A percentile compares a stretch with the other conserved stretches of the same genome.
Evolutionary conservation across 2,888 invertebrate genomes (phyloP).

Genomic region (Stenotaenia linearis): DNA sequence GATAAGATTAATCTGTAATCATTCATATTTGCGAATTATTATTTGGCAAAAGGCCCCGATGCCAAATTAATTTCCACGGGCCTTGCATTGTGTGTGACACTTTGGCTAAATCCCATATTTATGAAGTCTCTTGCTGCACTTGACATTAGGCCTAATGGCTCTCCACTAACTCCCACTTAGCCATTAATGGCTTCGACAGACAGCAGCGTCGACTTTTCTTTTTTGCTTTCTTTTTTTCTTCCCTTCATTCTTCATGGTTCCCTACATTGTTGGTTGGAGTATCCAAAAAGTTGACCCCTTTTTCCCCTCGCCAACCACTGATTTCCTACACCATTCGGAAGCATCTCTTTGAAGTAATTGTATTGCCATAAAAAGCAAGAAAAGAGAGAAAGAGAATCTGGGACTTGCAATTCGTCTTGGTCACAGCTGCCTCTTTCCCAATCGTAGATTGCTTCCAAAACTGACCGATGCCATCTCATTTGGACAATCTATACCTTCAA

Average conservation of each 20-base stretch:
- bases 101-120: constrained; percentile 16
- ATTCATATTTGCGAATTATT: constrained; percentile 3
- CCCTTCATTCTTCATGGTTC: background rate
- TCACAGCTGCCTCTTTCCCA: constrained; percentile 16
- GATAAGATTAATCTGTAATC: constrained; percentile 24
- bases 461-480: background rate
- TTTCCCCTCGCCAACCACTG: background rate
- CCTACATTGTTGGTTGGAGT: background rate
- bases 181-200: constrained; percentile 26
- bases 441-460: background rate
- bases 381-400: background rate
- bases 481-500: background rate
- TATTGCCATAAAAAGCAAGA: constrained; percentile 16
- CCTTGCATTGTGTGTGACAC: constrained; percentile 1
- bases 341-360: constrained; percentile 3
- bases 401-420: background rate
- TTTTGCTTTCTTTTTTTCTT: background rate
- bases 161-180: constrained; percentile 23
- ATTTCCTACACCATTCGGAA: constrained; percentile 21
- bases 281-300: background rate
- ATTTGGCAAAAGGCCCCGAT: constrained; percentile 21
- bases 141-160: constrained; percentile 17
- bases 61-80: constrained; percentile 1
- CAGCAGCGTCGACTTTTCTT: background rate
- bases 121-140: constrained; percentile 17